Evolutionary conservation across 2,113 vertebrate genomes (phyloP).

Genomic region (Nipponia nippon): DNA sequence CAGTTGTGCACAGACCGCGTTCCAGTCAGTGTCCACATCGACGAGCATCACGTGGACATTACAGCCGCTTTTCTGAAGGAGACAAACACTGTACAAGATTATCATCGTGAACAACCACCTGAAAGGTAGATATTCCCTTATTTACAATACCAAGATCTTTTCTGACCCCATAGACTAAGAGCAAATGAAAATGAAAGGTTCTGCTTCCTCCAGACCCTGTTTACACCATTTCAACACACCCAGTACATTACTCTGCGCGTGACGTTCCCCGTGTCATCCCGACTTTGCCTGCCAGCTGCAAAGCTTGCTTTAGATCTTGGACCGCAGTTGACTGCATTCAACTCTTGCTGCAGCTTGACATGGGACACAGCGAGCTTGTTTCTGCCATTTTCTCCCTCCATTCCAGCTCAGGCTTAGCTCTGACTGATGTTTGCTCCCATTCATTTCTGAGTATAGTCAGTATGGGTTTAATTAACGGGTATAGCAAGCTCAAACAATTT

Average conservation of each 20-base stretch:
- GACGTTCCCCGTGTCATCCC: neutral
- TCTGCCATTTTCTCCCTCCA: neutral
- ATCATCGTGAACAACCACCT: neutral
- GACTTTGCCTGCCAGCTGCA: neutral
- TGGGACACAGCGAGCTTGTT: neutral
- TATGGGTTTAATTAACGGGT: neutral
- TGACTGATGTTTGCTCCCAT: neutral
- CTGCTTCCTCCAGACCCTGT: neutral
- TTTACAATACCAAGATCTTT: neutral
- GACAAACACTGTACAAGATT: neutral
- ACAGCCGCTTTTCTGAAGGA: neutral
- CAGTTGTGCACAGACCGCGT: neutral
- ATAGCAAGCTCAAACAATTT: neutral
- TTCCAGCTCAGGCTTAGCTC: neutral
- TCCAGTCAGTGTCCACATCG: fast-evolving
- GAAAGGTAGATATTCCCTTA: neutral
- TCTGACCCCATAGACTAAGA: neutral
- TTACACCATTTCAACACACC: fast-evolving
- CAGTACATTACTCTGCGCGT: fast-evolving
- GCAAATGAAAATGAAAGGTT: neutral
- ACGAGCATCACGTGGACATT: fast-evolving
- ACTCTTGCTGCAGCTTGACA: neutral
- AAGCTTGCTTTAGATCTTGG: neutral
- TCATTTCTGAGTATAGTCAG: neutral
- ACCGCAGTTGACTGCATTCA: neutral